Base-by-base conservation (phyloP, 1,140 invertebrate species). In the Cardiocondyla obscurior region DNA sequence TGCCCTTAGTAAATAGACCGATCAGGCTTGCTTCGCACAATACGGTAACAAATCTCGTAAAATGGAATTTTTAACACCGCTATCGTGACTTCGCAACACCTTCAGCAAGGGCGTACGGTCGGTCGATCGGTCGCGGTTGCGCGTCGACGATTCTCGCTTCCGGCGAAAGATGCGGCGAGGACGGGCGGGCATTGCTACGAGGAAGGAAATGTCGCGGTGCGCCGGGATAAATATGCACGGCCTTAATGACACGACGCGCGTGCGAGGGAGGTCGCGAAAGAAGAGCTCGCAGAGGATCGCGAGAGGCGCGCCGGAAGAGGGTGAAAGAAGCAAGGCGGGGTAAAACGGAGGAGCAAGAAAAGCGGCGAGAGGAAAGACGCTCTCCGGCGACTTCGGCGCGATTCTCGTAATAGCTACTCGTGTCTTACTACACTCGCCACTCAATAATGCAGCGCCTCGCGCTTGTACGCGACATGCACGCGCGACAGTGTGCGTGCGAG, bases 321-420 rank as follows among this genome's bases (percentile, higher is more conserved):
- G 49, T 70, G 28, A 69, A 67, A 67, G 76, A 53, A 53, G 25
- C 64, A 46, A 14, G 55, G 22, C 12, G 44, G 39, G 7, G n/a
- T 55, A n/a, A n/a, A n/a, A n/a, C n/a, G 42, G 30, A 30, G n/a
- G 44, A 36, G 39, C 25, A 33, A 58, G 30, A 36, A 25, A 46
- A 22, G 14, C 39, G 60, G 46, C 67, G 58, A 69, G 46, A 73
- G 65, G 58, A 57, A 64, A 72, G 85, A 67, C 53, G 77, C 72
- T 81, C 79, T 51, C 79, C 49, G n/a, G n/a, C n/a, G n/a, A n/a
- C 65, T 81, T 44, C 72, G 81, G 58, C 69, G 85, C 74, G 85
- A 87, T 85, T 85, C 76, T 87, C 74, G 84, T 89, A 87, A 87
- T 87, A 88, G 87, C 79, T 82, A 85, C 84, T 89, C 81, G 77